phyloP scores from a whole-genome alignment of 2,797 vertebrate genomes.

The Crenuchus spilurus region DNA sequence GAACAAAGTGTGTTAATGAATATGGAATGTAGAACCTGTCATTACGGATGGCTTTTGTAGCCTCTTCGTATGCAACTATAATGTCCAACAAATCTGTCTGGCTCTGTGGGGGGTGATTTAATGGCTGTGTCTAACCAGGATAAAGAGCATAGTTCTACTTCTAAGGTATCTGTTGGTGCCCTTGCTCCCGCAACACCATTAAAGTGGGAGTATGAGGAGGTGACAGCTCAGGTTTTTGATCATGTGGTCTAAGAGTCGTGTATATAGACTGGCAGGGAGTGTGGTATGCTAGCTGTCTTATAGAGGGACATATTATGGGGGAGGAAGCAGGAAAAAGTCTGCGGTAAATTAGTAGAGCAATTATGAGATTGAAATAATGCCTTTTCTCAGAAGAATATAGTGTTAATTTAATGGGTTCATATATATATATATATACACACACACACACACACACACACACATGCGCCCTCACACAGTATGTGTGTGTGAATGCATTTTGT shows the following conservation, averaged over 20 bases:
- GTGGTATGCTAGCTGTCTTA: slow-evolving; percentile 53
- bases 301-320: slow-evolving; percentile 37
- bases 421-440: no score
- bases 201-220: slow-evolving; percentile 61
- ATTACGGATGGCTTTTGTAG: slow-evolving; percentile 39
- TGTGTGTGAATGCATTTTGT: no score
- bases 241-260: slow-evolving; percentile 61
- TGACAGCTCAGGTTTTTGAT: slow-evolving; percentile 73
- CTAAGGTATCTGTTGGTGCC: slow-evolving; percentile 30
- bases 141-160: slow-evolving; percentile 48
- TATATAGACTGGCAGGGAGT: slow-evolving; percentile 65
- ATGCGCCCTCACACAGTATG: no score
- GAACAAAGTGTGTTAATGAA: slow-evolving; percentile 54
- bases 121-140: slow-evolving; percentile 47
- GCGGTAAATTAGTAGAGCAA: slow-evolving; percentile 20
- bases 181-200: slow-evolving; percentile 41
- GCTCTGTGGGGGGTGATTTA: slow-evolving; percentile 40
- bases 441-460: no score
- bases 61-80: slow-evolving; percentile 42
- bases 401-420: no score
- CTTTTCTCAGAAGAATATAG: not conserved
- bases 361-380: not conserved
- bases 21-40: slow-evolving; percentile 34
- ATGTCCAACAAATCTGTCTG: slow-evolving; percentile 24
- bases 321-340: slow-evolving; percentile 13